Percentiles rank a stretch among this genome's conserved stretches.
These are phyloP conservation scores for Cryptophagus acutangulus DNA, from an alignment of 2,888 invertebrate genomes.

Conservation along the genomic window DNA sequence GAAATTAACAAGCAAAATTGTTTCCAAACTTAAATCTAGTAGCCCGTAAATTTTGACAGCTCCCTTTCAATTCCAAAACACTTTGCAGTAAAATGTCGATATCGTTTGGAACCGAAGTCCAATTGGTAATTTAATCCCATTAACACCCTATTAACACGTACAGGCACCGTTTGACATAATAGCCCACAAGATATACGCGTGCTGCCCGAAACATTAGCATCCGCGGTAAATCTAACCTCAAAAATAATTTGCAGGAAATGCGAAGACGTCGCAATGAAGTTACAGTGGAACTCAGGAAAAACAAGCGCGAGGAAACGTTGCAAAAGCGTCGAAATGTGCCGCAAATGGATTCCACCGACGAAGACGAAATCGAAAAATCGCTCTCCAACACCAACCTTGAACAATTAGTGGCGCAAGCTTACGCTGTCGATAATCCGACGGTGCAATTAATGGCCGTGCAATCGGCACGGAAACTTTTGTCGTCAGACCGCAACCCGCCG, in stretches of 20 bases:
- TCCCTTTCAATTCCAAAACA: no score
- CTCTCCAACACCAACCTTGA: slow-evolving; percentile 70
- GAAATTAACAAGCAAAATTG: no score
- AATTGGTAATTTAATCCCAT: no score
- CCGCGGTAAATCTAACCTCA: no score
- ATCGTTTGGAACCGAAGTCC: no score
- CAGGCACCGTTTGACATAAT: no score
- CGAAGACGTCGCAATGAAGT: slow-evolving; percentile 94
- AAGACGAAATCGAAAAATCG: slow-evolving; percentile 67
- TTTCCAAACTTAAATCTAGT: no score
- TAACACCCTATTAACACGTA: no score
- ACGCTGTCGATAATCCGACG: slow-evolving; percentile 70
- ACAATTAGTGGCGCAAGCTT: slow-evolving; percentile 82
- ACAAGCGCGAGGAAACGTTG: slow-evolving; percentile 95
- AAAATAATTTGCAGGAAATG: slow-evolving; percentile 90
- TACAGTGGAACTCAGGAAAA: slow-evolving; percentile 94
- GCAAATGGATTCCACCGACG: slow-evolving; percentile 76
- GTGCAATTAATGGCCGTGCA: slow-evolving; percentile 89
- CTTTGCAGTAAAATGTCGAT: no score
- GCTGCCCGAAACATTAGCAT: no score
- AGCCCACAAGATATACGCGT: no score
- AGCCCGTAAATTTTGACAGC: no score
- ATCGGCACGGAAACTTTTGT: slow-evolving; percentile 89
- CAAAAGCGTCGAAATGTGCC: slow-evolving; percentile 96
- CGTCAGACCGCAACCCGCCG: slow-evolving; percentile 97